Percentiles rank a stretch among this genome's conserved stretches.
Evolutionary conservation across 1,140 invertebrate genomes (phyloP).

Genomic region (Drosophila ironensis): DNA sequence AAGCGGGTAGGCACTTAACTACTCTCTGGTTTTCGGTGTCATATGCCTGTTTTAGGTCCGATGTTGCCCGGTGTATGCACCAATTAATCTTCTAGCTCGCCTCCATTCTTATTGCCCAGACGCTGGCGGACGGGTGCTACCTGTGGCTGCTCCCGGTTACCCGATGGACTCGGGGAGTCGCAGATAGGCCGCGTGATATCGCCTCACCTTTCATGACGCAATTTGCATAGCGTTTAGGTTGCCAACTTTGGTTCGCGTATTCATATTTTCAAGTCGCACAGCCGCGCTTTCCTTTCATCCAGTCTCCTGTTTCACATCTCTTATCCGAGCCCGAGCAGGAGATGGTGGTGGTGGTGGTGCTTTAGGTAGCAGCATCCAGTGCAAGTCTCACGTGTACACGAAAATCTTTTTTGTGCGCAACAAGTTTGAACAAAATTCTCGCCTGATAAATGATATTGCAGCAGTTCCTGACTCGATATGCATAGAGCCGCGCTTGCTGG

Average conservation of each 20-base stretch:
- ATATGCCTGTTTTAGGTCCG: conserved; percentile 35
- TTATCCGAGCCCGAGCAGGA: conserved; percentile 23
- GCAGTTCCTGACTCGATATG: conserved; percentile 63
- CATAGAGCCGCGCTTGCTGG: conserved; percentile 47
- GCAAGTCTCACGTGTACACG: conserved; percentile 67
- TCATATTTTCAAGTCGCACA: conserved; percentile 55
- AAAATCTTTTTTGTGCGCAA: conserved; percentile 81
- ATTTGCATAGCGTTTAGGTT: conserved; percentile 72
- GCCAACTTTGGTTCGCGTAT: conserved; percentile 40
- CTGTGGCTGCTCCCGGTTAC: conserved; percentile 44
- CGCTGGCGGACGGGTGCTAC: conserved; percentile 57
- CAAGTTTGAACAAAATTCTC: conserved; percentile 70
- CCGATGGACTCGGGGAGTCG: background rate
- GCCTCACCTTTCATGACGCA: conserved; percentile 59
- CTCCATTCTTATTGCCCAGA: background rate
- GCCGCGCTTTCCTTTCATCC: conserved; percentile 62
- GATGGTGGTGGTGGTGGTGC: conserved; percentile 24
- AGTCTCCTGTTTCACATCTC: conserved; percentile 69
- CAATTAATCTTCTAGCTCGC: conserved; percentile 56
- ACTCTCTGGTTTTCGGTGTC: conserved; percentile 5
- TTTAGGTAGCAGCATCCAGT: conserved; percentile 47
- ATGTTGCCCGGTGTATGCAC: conserved; percentile 30
- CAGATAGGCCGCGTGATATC: conserved; percentile 32
- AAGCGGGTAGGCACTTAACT: conserved; percentile 5
- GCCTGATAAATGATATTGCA: conserved; percentile 78